Evolutionary conservation across 2,113 vertebrate species (phyloP), one percentile per base, ranked within the genome.

Genomic region (Rhineura floridana): DNA sequence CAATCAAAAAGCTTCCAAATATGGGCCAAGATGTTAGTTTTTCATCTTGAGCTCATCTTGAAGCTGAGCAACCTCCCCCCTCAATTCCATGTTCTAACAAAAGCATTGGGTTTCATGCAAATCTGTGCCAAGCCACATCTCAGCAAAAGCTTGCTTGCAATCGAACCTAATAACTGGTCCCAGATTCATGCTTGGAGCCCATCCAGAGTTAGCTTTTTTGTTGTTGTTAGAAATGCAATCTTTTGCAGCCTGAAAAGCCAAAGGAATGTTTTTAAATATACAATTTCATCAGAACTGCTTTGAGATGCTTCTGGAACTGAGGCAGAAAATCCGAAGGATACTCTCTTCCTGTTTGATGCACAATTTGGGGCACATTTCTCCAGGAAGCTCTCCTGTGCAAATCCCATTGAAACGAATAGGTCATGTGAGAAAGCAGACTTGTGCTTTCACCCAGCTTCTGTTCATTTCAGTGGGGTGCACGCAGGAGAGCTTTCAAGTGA

Each of bases 111-210:
- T 86, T 85, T 62, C 52, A 4, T 25, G 86, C 52, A 11, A 0
- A 72, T 59, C 21, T 62, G 6, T 87, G 91, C 93, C 93, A 95
- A 94, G 65, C 89, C 93, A 92, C 86, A 93, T 82, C 81, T 92
- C 80, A 89, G 62, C 77, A 79, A 88, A 93, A 67, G 50, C 87
- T 93, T 92, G n/a, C 90, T 94, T 95, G 75, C 83, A 94, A 92
- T 83, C 84, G 70, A 72, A 48, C 42, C 69, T 81, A 87, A 87
- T 70, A 76, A 83, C 44, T 42, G 86, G 39, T 95, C 88, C 73
- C 85, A 91, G 82, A 86, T 76, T 91, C 87, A 65, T 67, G 77
- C 72, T 63, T 93, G 85, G 87, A 69, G 0, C 0, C 62, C 50
- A 19, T 86, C 85, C 90, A 92, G 73, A 87, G 39, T 13, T 72